Evolutionary conservation across 2,888 invertebrate genomes (phyloP), one percentile per base, ranked within the genome.

Genomic region (Platypus cylindrus): DNA sequence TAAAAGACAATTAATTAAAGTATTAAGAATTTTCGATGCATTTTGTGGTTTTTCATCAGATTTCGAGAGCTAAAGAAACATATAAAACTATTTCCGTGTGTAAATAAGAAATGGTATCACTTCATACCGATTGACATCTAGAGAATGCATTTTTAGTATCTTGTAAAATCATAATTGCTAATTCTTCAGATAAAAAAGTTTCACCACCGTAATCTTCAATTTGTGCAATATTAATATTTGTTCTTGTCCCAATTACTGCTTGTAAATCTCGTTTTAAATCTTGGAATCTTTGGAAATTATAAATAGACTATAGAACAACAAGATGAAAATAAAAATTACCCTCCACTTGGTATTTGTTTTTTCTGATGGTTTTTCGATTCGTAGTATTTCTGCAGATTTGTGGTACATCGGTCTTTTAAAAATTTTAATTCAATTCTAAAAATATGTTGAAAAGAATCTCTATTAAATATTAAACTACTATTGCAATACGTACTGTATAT

Each of bases 131-230:
- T 44, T 84, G 79, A 56, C 93, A 93, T 39, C 95, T 69, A 46
- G 83, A 77, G 48, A 95, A 85, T 0, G 94, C 90, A 22, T 82
- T 75, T 60, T 89, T 87, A 1, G 89, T 83, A 54, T 91, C 86
- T 56, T 86, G 87, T 24, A 98, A 64, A 54, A 97, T 73, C 50
- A 78, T 84, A 45, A 91, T 86, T 0, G 93, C 93, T 3, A 95
- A 71, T 55, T 91, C 87, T 59, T 95, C 94, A 1, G 93, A 93
- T 0, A 98, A 70, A 58, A 95, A 93, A 0, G 93, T 97, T 64
- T 98, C 95, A 0, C 91, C 95, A 2, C 93, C 94, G 55, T 90
- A 94, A 62, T 93, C 87, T 60, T 95, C 95, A 27, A 93, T 87
- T 56, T 86, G 84, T 1, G 85, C 90, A 43, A 93, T 87, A 56